Evolutionary conservation across 2,113 vertebrate genomes (phyloP).

Genomic region (Pipa parva): DNA sequence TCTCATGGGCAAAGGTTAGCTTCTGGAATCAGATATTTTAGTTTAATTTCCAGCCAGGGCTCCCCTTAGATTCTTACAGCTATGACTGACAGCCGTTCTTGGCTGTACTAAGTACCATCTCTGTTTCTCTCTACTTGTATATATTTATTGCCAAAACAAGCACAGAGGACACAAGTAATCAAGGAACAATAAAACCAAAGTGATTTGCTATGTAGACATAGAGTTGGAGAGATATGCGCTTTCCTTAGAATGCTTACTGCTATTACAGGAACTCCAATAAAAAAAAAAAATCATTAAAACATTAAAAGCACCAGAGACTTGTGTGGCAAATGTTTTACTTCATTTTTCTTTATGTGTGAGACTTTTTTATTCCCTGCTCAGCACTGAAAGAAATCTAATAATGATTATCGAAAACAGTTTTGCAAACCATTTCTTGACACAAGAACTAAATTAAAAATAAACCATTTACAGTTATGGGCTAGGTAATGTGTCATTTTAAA

Average conservation of each 20-base stretch:
- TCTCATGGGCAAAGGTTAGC: background rate
- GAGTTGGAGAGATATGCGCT: slow-evolving; percentile 8
- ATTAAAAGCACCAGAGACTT: slow-evolving; percentile 16
- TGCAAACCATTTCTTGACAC: slow-evolving; percentile 34
- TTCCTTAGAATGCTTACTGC: slow-evolving; percentile 27
- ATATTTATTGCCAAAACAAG: slow-evolving; percentile 30
- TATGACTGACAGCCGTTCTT: slow-evolving; percentile 24
- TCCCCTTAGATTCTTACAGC: background rate
- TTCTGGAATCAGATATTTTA: background rate
- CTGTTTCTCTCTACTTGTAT: slow-evolving; percentile 21
- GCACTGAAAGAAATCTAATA: slow-evolving; percentile 40
- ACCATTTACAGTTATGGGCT: slow-evolving; percentile 36
- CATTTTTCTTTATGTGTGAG: slow-evolving; percentile 36
- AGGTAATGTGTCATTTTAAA: slow-evolving; percentile 40
- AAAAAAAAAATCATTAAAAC: slow-evolving; percentile 35
- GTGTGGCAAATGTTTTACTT: slow-evolving; percentile 12
- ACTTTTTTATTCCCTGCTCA: slow-evolving; percentile 34
- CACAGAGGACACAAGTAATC: slow-evolving; percentile 24
- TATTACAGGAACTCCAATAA: slow-evolving; percentile 22
- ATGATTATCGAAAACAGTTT: slow-evolving; percentile 41
- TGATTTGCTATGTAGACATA: slow-evolving; percentile 30
- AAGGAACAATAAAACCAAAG: slow-evolving; percentile 25
- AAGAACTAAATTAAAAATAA: slow-evolving; percentile 41
- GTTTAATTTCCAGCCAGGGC: slow-evolving; percentile 15
- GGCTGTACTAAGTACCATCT: slow-evolving; percentile 20